A percentile compares a stretch with the other conserved stretches of the same genome.
Evolutionary conservation across 2,888 invertebrate genomes (phyloP).

Genomic region (Reticulitermes lucifugus): DNA sequence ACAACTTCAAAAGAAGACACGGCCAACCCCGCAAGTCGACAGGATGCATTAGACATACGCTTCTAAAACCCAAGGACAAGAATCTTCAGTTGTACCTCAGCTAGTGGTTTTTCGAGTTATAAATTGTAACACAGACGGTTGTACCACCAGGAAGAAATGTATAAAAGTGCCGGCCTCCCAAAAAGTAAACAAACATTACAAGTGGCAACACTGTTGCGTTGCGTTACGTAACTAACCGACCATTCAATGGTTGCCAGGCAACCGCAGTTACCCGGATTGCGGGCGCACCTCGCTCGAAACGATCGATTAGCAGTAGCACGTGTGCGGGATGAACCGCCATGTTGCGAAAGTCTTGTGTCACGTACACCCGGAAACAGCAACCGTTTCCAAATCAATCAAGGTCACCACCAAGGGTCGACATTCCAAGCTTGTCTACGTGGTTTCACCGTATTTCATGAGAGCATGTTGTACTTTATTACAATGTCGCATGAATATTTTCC

Average conservation of each 20-base stretch:
- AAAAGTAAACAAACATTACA: conserved; percentile 4
- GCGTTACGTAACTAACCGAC: conserved; percentile 6
- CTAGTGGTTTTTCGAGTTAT: no score
- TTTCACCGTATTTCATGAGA: no score
- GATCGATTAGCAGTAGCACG: conserved; percentile 18
- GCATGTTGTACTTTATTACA: no score
- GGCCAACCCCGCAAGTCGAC: no score
- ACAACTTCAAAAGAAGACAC: no score
- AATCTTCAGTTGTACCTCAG: no score
- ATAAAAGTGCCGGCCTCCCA: background rate
- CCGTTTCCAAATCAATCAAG: background rate
- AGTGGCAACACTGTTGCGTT: conserved; percentile 10
- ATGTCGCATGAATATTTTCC: no score
- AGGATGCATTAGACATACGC: no score
- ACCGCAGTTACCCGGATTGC: conserved; percentile 4
- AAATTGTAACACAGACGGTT: no score
- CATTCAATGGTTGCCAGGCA: conserved; percentile 34
- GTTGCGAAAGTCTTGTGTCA: background rate
- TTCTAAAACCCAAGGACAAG: no score
- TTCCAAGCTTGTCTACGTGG: no score
- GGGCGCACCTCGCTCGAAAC: background rate
- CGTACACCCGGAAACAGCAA: background rate
- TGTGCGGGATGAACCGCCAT: background rate
- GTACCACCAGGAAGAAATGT: no score
- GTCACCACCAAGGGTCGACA: background rate